Base-by-base conservation (phyloP, 2,113 vertebrate species). In the Notarius lentiginosus region DNA sequence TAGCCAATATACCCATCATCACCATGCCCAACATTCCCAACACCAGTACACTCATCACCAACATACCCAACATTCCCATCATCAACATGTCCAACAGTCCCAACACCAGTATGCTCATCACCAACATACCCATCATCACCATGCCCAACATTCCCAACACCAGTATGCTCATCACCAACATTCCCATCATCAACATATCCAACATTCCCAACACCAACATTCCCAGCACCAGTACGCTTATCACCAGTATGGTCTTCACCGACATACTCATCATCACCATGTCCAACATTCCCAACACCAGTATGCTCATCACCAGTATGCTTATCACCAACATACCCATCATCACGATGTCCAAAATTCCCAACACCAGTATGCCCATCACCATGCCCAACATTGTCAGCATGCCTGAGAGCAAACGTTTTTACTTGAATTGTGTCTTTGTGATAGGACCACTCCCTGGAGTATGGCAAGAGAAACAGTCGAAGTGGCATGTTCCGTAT, bases 401-500 rank as follows among this genome's bases (percentile, higher is more conserved):
- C 56, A 61, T 60, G 27, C 18, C 55, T 41, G 30, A 60, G 55
- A 34, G 17, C 20, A 60, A 20, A 65, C 2, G 34, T 8, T 18
- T 51, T 60, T 41, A 61, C 6, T 47, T 41, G 27, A 81, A 41
- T 41, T 68, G 27, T 92, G 91, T 92, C 68, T 93, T 92, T 95
- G 87, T 84, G 93, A 88, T 94, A 99, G 98, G 97, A 99, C 90
- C 96, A 94, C 86, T 95, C 97, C 77, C 93, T 98, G 96, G 98
- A 98, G 92, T 98, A 98, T 89, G 94, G 95, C 91, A 99, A 99
- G 96, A 97, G 98, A 95, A 98, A 98, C 93, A 98, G 94, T 91
- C 97, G 96, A 93, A 97, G 97, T 94, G 96, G 97, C 72, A 96
- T 99, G 93, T 99, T 99, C 86, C 97, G 97, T 85, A 99, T 99